Percentiles rank a stretch among this genome's conserved stretches.
Conservation (phyloP, 2,797 vertebrate genomes). For the Rhabdophis nuchalis region DNA sequence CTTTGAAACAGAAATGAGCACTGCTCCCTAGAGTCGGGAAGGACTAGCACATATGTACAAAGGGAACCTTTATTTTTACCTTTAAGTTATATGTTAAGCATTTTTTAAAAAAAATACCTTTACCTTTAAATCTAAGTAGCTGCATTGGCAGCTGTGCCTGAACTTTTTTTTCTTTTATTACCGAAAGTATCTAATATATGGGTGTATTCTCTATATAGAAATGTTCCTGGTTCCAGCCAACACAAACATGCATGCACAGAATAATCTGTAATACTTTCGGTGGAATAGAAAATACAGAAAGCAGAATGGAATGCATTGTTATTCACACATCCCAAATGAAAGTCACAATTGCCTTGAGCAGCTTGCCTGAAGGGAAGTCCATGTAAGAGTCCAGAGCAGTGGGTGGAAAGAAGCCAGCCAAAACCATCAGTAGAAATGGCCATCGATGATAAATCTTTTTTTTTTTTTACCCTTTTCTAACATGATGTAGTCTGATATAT, state of each 20-base stretch:
- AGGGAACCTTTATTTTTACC: too few relatives aligned
- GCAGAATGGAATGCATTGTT: neutral
- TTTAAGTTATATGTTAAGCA: too few relatives aligned
- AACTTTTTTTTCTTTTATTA: neutral
- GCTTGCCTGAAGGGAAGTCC: neutral
- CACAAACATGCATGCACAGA: neutral
- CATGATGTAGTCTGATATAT: neutral
- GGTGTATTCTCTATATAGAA: neutral
- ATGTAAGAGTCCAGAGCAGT: neutral
- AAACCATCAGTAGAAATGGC: neutral
- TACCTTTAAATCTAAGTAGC: neutral
- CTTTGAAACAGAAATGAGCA: too few relatives aligned
- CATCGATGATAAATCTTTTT: neutral
- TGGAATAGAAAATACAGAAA: neutral
- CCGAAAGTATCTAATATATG: neutral
- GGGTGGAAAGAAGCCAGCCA: neutral
- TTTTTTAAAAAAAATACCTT: too few relatives aligned
- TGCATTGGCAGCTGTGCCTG: neutral
- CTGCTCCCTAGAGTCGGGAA: too few relatives aligned
- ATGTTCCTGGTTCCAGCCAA: neutral
- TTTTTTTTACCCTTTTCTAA: neutral
- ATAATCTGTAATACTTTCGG: neutral
- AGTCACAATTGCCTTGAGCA: neutral
- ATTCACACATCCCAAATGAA: neutral
- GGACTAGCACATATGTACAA: too few relatives aligned